Evolutionary conservation across 2,888 invertebrate species (phyloP), one percentile per base, ranked within the genome.

Genomic region (Yponomeuta cagnagella): DNA sequence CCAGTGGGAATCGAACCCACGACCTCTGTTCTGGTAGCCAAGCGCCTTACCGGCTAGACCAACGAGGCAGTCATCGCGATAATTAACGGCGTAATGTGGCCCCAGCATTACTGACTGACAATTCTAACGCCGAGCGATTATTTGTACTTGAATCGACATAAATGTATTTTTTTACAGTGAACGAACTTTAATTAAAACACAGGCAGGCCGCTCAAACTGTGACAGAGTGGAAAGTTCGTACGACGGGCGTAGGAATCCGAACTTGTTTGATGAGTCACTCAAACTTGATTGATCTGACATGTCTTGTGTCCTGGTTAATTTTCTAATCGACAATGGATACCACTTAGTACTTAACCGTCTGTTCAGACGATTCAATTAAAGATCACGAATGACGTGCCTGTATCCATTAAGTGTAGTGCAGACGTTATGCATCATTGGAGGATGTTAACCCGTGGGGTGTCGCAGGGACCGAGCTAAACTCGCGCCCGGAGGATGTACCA

Each of bases 401-500:
- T 58, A 15, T 15, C 52, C 52, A 58, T 58, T 58, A 58, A 15
- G 52, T 15, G 52, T 48, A 43, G 43, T 43, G 71, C 64, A 71
- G 72, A 72, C 72, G 63, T 63, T 8, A 72, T 72, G 68, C 67
- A 67, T 70, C 72, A 72, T 68, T 52, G 30, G 12, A 72, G 85
- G 80, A 80, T 86, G 78, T 86, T 87, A 84, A 87, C 86, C 86
- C 83, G 82, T 4, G 15, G 69, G 64, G 67, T 48, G 79, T 72
- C 74, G 74, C 75, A 75, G 74, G 77, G 79, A 80, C 80, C 37
- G 33, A 63, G 23, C 48, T 12, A 78, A 78, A 80, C 79, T 82
- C 79, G 79, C 78, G 80, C 76, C 78, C 63, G 77, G 80, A 85
- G 83, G 88, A 87, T 87, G 82, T 82, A 80, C 79, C 86, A 89